Evolutionary conservation across 2,888 invertebrate species (phyloP).

Genomic region (Charanyca ferruginea): DNA sequence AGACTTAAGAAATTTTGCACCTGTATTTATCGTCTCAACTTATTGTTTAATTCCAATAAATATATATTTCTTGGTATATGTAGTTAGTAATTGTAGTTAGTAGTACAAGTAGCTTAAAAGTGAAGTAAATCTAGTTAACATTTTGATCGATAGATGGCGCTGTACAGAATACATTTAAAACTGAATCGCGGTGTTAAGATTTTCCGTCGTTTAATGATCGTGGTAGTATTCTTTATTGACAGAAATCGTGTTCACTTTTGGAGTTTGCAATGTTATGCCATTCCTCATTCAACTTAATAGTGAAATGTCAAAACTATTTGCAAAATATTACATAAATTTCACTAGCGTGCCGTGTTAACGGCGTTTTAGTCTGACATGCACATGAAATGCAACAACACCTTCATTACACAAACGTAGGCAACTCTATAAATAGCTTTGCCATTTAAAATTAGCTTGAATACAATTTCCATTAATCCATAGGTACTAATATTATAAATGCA

Average conservation of each 20-base stretch:
- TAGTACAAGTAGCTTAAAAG: too few species aligned
- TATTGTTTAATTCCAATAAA: not conserved
- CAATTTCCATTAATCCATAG: conserved; percentile 25
- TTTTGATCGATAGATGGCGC: too few species aligned
- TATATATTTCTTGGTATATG: too few species aligned
- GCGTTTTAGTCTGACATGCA: conserved; percentile 8
- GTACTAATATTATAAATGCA: too few species aligned
- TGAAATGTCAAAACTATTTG: conserved; percentile 2
- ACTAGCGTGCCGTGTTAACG: conserved; percentile 16
- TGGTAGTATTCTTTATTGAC: too few species aligned
- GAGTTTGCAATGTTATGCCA: not conserved
- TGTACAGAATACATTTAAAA: too few species aligned
- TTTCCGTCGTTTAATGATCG: too few species aligned
- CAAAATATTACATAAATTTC: conserved; percentile 8
- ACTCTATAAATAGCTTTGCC: conserved; percentile 24
- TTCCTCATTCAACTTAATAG: not conserved
- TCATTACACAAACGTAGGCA: not conserved
- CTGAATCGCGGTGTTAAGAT: too few species aligned
- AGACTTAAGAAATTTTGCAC: conserved; percentile 3
- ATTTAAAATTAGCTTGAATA: conserved; percentile 10
- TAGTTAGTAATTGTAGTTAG: too few species aligned
- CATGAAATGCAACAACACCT: conserved; percentile 26
- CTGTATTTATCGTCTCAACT: not conserved
- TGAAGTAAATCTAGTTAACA: too few species aligned
- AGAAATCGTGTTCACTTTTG: not conserved